A percentile compares a stretch with the other conserved stretches of the same genome.
phyloP scores from a whole-genome alignment of 2,888 invertebrate genomes.

The Schrankia costaestrigalis region DNA sequence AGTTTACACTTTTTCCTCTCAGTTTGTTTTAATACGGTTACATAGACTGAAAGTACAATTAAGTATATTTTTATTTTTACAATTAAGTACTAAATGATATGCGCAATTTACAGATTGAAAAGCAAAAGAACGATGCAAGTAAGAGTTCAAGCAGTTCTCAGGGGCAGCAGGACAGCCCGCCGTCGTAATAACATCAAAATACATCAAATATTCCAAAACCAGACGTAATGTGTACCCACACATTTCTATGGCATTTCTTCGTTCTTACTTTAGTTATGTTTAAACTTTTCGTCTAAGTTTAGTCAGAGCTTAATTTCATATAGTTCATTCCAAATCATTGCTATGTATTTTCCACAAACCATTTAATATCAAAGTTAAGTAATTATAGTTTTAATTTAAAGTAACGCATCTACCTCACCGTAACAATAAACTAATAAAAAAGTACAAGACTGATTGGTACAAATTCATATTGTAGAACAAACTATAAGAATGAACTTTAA shows the following conservation, averaged over 20 bases:
- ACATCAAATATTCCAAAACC: constrained; percentile 23
- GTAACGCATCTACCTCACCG: constrained; percentile 54
- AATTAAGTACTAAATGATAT: not conserved
- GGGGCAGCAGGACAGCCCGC: constrained; percentile 57
- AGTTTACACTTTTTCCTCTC: too few relatives aligned
- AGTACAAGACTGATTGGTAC: constrained; percentile 75
- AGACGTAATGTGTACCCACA: constrained; percentile 16
- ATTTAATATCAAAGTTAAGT: constrained; percentile 7
- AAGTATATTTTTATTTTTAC: too few relatives aligned
- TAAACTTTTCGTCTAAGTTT: constrained; percentile 19
- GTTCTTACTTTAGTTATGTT: constrained; percentile 17
- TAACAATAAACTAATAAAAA: constrained; percentile 47
- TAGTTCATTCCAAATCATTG: constrained; percentile 23
- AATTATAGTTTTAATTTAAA: constrained; percentile 6
- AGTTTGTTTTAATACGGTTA: too few relatives aligned
- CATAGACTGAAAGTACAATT: too few relatives aligned
- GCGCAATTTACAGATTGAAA: constrained; percentile 48
- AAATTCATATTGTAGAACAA: constrained; percentile 69
- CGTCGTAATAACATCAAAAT: constrained; percentile 39
- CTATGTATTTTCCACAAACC: too few relatives aligned
- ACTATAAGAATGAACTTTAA: constrained; percentile 39
- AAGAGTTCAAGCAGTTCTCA: constrained; percentile 67
- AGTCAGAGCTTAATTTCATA: constrained; percentile 16
- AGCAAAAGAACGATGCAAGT: constrained; percentile 59
- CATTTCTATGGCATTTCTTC: constrained; percentile 27